Conservation (phyloP, 2,797 vertebrate genomes). For the Cuniculus paca region DNA sequence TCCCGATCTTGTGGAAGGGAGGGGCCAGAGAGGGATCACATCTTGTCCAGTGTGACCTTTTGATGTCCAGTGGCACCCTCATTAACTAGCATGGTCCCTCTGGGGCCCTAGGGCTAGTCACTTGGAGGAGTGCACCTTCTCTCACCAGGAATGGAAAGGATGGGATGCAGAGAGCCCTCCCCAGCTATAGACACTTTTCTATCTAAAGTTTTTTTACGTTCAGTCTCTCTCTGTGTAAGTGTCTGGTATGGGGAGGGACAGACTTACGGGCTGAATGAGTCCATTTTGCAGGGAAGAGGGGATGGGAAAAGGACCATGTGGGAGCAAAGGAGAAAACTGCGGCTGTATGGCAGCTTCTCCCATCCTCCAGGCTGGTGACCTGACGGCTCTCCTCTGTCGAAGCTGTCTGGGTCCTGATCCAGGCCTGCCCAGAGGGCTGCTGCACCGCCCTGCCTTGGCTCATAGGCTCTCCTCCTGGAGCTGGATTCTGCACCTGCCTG, state of each 20-base stretch:
- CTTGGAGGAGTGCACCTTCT: neutral
- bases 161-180: neutral
- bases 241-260: too few relatives aligned
- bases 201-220: too few relatives aligned
- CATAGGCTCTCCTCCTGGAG: neutral
- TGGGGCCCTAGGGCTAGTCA: rapidly evolving
- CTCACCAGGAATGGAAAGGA: neutral
- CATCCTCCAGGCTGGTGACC: neutral
- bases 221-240: neutral
- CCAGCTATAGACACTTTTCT: too few relatives aligned
- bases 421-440: neutral
- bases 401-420: neutral
- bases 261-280: neutral
- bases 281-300: rapidly evolving
- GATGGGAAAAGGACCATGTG: rapidly evolving
- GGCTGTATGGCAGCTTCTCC: neutral
- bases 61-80: neutral
- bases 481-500: neutral
- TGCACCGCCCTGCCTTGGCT: neutral
- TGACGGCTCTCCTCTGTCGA: neutral
- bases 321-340: neutral
- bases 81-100: neutral
- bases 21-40: neutral
- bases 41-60: neutral
- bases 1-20: neutral